These are phyloP conservation scores for Spodoptera littoralis DNA, from an alignment of 2,888 invertebrate species.

Conservation along the genomic window DNA sequence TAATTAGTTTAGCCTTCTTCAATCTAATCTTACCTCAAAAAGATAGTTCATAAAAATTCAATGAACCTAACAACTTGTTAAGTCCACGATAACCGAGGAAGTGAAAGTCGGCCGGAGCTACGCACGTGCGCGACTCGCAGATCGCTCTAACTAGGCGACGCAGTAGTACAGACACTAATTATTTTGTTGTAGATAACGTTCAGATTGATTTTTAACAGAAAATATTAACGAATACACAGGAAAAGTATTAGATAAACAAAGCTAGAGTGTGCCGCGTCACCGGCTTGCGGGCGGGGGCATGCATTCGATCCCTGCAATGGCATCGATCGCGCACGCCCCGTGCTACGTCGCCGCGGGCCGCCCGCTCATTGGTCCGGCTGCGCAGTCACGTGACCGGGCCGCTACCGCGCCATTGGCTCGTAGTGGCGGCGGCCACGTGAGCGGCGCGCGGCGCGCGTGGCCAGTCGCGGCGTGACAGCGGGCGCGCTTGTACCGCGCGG, in stretches of 20 bases:
- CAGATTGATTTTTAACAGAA: conserved; percentile 36
- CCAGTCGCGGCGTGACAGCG: conserved; percentile 88
- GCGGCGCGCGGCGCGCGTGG: conserved; percentile 81
- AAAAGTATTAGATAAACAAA: conserved; percentile 78
- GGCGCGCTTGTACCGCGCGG: conserved; percentile 86
- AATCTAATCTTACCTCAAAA: conserved; percentile 11
- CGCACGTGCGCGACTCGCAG: conserved; percentile 64
- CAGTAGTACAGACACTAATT: conserved; percentile 19
- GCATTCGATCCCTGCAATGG: conserved; percentile 81
- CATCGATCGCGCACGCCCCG: conserved; percentile 84
- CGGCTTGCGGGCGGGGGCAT: conserved; percentile 72
- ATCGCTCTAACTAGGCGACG: conserved; percentile 35
- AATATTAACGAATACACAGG: conserved; percentile 46
- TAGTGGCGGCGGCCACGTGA: conserved; percentile 78
- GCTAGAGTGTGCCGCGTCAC: conserved; percentile 72
- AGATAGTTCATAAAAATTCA: conserved; percentile 35
- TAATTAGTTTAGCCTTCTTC: neutral
- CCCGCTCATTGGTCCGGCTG: conserved; percentile 62
- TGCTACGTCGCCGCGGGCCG: conserved; percentile 67
- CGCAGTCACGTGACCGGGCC: conserved; percentile 80
- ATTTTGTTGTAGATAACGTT: conserved; percentile 25
- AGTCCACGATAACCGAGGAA: conserved; percentile 62
- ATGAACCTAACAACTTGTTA: conserved; percentile 47
- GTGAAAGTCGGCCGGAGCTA: conserved; percentile 75
- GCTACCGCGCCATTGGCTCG: conserved; percentile 71